Evolutionary conservation across 2,888 invertebrate species (phyloP), one percentile per base, ranked within the genome.

Genomic region (Teleogryllus oceanicus): DNA sequence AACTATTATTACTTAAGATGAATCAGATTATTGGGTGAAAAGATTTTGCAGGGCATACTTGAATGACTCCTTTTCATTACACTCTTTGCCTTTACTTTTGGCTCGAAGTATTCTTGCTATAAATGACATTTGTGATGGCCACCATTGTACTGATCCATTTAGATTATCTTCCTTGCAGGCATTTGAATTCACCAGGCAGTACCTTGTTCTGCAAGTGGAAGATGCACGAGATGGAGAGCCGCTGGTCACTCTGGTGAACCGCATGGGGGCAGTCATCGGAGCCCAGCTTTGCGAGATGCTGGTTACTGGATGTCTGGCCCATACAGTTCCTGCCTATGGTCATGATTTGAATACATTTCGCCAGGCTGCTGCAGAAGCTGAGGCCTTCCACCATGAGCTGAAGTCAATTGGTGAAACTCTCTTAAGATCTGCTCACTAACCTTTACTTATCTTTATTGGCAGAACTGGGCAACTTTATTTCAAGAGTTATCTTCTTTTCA

Each of bases 311-410:
- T 96, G 95, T 84, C 89, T 96, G 12, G 89, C 92, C 78, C 89
- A 92, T 82, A 93, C 94, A 0, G 92, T 96, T 84, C 96, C 96
- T 0, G 92, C 91, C 82, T 93, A 91, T 78, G 91, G 91, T 83
- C 91, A 91, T 80, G 94, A 94, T 82, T 88, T 95, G 81, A 90
- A 92, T 83, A 89, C 88, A 21, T 96, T 93, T 83, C 88, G 88
- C 5, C 88, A 88, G 49, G 89, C 94, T 2, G 91, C 92, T 37
- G 86, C 89, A 4, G 91, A 92, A 83, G 92, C 94, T 74, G 87
- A 90, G 81, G 87, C 89, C 78, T 92, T 96, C 82, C 93, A 96
- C 85, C 86, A 88, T 77, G 89, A 89, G 81, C 87, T 96, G 51
- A 86, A 90, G 2, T 86, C 89, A 76, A 87, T 92, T 49, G 83